Evolutionary conservation across 1,140 invertebrate species (phyloP), one percentile per base, ranked within the genome.

Genomic region (Epicauta chinensis): DNA sequence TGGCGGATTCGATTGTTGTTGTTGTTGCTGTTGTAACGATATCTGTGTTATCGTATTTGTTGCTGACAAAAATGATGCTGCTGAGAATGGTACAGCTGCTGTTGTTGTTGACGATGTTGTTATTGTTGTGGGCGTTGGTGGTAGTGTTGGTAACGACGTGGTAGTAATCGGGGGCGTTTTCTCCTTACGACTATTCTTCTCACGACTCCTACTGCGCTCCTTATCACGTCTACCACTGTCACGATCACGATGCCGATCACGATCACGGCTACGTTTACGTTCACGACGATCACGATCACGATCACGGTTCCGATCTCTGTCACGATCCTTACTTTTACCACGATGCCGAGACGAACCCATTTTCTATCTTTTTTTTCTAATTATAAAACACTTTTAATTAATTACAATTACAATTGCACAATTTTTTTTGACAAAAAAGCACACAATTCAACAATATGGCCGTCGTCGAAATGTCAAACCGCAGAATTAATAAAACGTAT

Each of bases 111-210:
- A 7, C 23, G 7, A 23, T 2, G 7, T 23, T 23, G 23, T 23
- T 23, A 23, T 23, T 7, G 23, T 3, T 23, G 7, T 7, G 4
- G 4, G 23, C 7, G 23, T 23, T 7, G 23, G 23, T 23, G 7
- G 4, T 23, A 5, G 23, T 23, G 23, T 23, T 23, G 23, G 4
- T 23, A 5, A 3, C 7, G 17, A 2, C 2, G 2, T 23, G 4
- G 23, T 23, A 23, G 7, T 7, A 23, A 23, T 52, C 16, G 53
- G 53, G 12, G 62, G 55, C 11, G 55, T 77, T 63, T 76, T 77
- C 46, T 75, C 76, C 51, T 74, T 76, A 7, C 75, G 62, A 11
- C 70, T 61, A 39, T 75, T 74, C 43, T 75, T 69, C n/a, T 76
- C 73, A 29, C 76, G 69, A 10, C 75, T 71, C 56, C 76, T 74